A percentile compares a stretch with the other conserved stretches of the same genome.
Conservation (phyloP, 1,140 invertebrate genomes). For the Pseudomyrmex cubaensis region DNA sequence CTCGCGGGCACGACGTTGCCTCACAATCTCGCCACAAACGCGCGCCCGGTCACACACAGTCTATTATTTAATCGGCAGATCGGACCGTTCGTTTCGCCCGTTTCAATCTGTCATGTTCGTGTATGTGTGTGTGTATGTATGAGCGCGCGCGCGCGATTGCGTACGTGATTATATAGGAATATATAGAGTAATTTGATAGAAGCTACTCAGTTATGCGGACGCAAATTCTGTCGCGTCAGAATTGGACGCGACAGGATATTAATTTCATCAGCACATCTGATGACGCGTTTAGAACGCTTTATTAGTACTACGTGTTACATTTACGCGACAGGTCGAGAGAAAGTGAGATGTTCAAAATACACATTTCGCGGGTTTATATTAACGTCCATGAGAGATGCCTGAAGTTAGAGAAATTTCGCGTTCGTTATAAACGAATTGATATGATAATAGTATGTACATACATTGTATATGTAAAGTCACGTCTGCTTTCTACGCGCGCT, state of each 20-base stretch:
- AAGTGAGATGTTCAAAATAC: conserved; percentile 1
- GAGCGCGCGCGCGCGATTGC: background rate
- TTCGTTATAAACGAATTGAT: too few species aligned
- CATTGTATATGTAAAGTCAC: background rate
- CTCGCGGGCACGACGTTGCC: background rate
- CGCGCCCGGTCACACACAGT: background rate
- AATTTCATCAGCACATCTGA: conserved; percentile 20
- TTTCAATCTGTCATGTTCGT: conserved; percentile 11
- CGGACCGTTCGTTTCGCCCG: conserved; percentile 15
- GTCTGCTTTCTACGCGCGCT: background rate
- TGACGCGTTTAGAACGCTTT: conserved; percentile 30
- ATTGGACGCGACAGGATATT: conserved; percentile 22
- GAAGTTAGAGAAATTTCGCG: background rate
- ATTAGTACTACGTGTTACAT: conserved; percentile 7
- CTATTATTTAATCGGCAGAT: conserved; percentile 33
- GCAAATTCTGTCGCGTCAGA: background rate
- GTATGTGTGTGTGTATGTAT: background rate
- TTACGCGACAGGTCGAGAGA: background rate
- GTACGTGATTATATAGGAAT: background rate
- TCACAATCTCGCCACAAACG: too few species aligned
- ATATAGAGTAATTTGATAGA: background rate
- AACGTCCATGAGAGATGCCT: background rate
- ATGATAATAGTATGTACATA: too few species aligned
- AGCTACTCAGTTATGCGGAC: background rate
- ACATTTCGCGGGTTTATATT: conserved; percentile 4